Conservation (phyloP, 2,113 vertebrate genomes). For the Muntiacus muntjak region DNA sequence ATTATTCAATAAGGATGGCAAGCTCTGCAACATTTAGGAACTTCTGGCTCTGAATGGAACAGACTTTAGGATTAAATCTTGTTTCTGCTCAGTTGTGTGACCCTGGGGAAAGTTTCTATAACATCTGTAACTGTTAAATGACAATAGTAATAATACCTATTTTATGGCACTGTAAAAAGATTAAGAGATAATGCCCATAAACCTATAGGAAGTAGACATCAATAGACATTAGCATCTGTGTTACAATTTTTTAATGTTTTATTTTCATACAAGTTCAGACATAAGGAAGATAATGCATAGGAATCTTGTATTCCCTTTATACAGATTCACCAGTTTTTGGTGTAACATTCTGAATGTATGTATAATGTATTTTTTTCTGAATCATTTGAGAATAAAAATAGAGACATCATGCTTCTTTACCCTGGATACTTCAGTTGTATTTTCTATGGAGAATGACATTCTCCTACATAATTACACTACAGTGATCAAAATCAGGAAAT, state of each 20-base stretch:
- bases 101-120: not conserved
- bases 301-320: not conserved
- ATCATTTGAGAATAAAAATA: not conserved
- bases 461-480: not conserved
- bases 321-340: not conserved
- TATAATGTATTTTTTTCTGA: not conserved
- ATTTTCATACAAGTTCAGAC: not conserved
- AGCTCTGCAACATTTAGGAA: not conserved
- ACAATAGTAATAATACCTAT: not conserved
- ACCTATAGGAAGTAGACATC: not conserved
- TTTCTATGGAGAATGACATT: not conserved
- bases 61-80: not conserved
- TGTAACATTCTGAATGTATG: not conserved
- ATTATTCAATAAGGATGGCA: not conserved
- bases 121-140: not conserved
- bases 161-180: not conserved
- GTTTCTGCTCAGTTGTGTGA: not conserved
- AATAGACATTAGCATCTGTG: not conserved
- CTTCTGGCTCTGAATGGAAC: not conserved
- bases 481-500: not conserved
- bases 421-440: not conserved
- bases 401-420: not conserved
- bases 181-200: not conserved
- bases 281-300: not conserved
- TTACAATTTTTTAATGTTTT: not conserved